A percentile compares a stretch with the other conserved stretches of the same genome.
These are phyloP conservation scores for Aplidium turbinatum DNA, from an alignment of 23 tunicate genomes.

Conservation along the genomic window DNA sequence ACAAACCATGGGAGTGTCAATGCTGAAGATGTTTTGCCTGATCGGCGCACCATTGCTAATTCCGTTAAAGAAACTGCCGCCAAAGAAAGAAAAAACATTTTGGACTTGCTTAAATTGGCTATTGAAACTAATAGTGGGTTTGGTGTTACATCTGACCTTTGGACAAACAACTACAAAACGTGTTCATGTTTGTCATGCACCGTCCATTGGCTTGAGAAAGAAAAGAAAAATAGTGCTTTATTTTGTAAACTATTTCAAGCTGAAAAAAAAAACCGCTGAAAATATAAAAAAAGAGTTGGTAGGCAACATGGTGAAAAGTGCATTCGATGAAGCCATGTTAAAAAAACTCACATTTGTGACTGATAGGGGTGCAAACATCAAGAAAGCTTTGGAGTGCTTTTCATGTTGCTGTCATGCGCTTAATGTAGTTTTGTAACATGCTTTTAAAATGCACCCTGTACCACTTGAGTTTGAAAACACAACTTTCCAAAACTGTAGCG, in stretches of 20 bases:
- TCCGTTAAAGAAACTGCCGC: slow-evolving; percentile 18
- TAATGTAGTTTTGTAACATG: slow-evolving; percentile 25
- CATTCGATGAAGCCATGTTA: neutral
- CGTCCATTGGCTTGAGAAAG: slow-evolving; percentile 5
- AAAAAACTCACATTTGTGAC: slow-evolving; percentile 25
- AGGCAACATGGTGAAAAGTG: neutral
- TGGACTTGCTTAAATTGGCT: slow-evolving; percentile 8
- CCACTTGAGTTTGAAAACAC: neutral
- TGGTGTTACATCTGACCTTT: slow-evolving; percentile 15
- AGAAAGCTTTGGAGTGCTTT: slow-evolving; percentile 23
- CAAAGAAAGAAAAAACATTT: slow-evolving; percentile 3
- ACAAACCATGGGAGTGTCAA: slow-evolving; percentile 21
- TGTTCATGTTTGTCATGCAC: slow-evolving; percentile 31
- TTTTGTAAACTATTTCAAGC: slow-evolving; percentile 25
- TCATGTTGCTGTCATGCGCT: slow-evolving; percentile 19
- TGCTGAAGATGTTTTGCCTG: slow-evolving; percentile 23
- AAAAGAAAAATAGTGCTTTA: neutral
- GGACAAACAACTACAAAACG: slow-evolving; percentile 32
- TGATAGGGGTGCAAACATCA: slow-evolving; percentile 30
- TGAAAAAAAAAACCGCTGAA: slow-evolving; percentile 6
- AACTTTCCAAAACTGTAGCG: too few species aligned
- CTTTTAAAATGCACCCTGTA: slow-evolving; percentile 14
- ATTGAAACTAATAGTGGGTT: slow-evolving; percentile 17
- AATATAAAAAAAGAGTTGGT: neutral
- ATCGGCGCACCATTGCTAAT: slow-evolving; percentile 11